phyloP scores from a whole-genome alignment of 2,797 vertebrate genomes.

The Mico argentatus region DNA sequence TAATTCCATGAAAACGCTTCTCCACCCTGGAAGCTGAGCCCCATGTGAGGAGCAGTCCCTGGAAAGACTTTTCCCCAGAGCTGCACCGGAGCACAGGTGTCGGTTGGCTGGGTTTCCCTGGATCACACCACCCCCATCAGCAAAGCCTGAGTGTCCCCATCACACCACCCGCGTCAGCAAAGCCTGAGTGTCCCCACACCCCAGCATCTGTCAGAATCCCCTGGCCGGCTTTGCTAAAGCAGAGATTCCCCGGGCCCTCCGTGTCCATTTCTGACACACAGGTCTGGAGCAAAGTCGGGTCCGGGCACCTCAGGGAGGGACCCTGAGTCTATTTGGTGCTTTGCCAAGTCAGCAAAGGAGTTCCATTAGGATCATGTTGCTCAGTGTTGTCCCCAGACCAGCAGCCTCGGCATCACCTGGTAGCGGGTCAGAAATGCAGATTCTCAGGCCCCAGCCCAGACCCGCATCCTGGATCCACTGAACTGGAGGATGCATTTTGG shows the following conservation, averaged over 20 bases:
- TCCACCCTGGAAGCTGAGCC: background rate
- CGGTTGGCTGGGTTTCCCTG: background rate
- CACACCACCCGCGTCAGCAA: background rate
- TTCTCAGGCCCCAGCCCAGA: background rate
- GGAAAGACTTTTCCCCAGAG: background rate
- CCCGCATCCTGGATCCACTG: too few relatives aligned
- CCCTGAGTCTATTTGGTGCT: accelerated
- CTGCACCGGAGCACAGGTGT: background rate
- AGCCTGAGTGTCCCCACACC: background rate
- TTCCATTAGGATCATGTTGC: background rate
- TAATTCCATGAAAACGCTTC: background rate
- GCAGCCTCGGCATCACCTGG: background rate
- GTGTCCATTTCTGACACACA: background rate
- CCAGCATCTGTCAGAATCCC: background rate
- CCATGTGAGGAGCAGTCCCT: background rate
- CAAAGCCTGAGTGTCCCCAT: background rate
- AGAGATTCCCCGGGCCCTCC: background rate
- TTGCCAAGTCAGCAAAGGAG: accelerated
- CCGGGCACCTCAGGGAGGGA: accelerated
- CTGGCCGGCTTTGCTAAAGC: background rate
- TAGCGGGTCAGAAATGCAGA: background rate
- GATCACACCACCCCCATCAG: background rate
- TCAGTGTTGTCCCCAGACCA: background rate
- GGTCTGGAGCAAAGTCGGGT: background rate
- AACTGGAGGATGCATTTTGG: background rate